Evolutionary conservation across 2,797 vertebrate species (phyloP), one percentile per base, ranked within the genome.

Genomic region (Alectoris magna): DNA sequence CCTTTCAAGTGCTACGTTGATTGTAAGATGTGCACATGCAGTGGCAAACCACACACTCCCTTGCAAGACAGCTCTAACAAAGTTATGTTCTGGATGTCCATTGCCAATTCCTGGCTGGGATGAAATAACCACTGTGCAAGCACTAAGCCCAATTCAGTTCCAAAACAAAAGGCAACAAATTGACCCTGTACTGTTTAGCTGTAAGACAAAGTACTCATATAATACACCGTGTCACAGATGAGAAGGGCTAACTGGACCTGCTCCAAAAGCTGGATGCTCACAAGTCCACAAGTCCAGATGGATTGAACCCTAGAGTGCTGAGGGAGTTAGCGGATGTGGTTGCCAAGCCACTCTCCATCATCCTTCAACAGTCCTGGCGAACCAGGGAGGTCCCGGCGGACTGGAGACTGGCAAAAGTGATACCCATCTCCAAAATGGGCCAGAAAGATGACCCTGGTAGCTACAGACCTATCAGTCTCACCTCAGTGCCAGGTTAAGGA

Each of bases 21-120:
- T 53, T 64, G 34, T 38, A 82, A 73, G 39, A 48, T 46, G 51
- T 22, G 72, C 36, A 29, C 0, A 0, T 2, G 9, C 59, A 56
- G 68, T 29, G 11, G 81, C 71, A 95, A 93, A 88, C 74, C 78
- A 82, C 77, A 84, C 43, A 53, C 49, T 87, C 43, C 38, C 31
- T 79, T 53, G 44, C n/a, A 87, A 78, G 77, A 51, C 29, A 70
- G 56, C n/a, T 81, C 51, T 81, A 24, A 11, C 31, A 44, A 34
- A 84, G 21, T 46, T 63, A 38, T 3, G 5, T 60, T 79, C 51
- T 71, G 91, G 60, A 55, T 90, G 48, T 41, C 68, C 48, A 9
- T 7, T 88, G 64, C 46, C 0, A 2, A 11, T 34, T 84, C 64
- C 39, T 23, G 69, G 26, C 39, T 75, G 78, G 66, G 46, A 60